A percentile compares a stretch with the other conserved stretches of the same genome.
Evolutionary conservation across 2,888 invertebrate species (phyloP).

Genomic region (Watsonalla binaria): DNA sequence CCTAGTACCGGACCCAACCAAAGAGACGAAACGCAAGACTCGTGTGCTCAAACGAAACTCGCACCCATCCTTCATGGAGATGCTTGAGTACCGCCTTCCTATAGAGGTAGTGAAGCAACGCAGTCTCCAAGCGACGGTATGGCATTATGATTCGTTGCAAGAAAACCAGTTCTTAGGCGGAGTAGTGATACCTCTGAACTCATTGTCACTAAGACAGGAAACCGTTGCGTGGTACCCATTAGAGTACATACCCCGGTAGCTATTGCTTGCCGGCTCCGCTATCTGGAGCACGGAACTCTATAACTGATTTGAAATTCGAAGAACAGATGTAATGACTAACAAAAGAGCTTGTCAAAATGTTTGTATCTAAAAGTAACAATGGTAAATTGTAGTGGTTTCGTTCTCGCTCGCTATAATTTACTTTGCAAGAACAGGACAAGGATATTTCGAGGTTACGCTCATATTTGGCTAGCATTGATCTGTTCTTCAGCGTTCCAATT

Average conservation of each 20-base stretch:
- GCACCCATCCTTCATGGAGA: conserved; percentile 99
- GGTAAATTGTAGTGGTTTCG: too few relatives aligned
- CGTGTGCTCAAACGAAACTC: conserved; percentile 94
- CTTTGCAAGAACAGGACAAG: too few relatives aligned
- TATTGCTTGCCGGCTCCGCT: conserved; percentile 51
- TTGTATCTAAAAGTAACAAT: too few relatives aligned
- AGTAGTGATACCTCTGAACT: conserved; percentile 87
- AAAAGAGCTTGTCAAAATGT: too few relatives aligned
- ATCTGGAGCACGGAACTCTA: conserved; percentile 43
- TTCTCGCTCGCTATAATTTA: too few relatives aligned
- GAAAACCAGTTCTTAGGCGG: conserved; percentile 97
- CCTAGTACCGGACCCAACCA: conserved; percentile 93
- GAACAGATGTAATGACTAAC: not conserved
- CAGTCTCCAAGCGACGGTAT: conserved; percentile 93
- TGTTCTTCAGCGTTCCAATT: not conserved
- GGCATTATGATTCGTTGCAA: conserved; percentile 95
- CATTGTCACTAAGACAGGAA: conserved; percentile 87
- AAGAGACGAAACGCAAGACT: conserved; percentile 97
- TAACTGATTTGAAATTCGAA: not conserved
- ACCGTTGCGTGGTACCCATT: conserved; percentile 93
- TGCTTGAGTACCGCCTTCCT: conserved; percentile 93
- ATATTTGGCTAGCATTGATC: not conserved
- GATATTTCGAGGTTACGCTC: too few relatives aligned
- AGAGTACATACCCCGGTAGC: conserved; percentile 73
- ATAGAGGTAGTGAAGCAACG: conserved; percentile 86